Conservation (phyloP, 2,888 invertebrate species). For the Thymelicus acteon region DNA sequence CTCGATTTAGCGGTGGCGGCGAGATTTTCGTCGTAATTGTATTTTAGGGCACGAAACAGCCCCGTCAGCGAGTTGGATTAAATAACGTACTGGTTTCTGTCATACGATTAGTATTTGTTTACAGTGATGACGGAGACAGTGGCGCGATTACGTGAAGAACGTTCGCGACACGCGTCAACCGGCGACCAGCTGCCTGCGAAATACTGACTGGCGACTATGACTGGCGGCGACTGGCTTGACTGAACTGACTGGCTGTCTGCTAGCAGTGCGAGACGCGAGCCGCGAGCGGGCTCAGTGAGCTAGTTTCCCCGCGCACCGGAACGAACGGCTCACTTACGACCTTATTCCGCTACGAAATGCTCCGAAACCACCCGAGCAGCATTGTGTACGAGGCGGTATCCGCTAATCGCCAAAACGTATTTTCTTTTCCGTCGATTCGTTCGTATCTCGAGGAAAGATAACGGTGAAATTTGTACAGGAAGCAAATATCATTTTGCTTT, state of each 20-base stretch:
- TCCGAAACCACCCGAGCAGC: conserved; percentile 58
- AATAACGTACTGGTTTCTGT: conserved; percentile 62
- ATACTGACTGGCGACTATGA: conserved; percentile 18
- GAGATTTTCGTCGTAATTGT: conserved; percentile 23
- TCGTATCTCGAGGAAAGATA: conserved; percentile 39
- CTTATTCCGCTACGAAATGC: conserved; percentile 48
- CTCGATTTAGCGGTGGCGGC: conserved; percentile 55
- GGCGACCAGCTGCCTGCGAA: conserved; percentile 50
- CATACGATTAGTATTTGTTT: conserved; percentile 67
- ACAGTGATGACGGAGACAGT: conserved; percentile 53
- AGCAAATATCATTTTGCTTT: not conserved
- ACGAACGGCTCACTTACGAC: conserved; percentile 41
- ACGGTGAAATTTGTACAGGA: conserved; percentile 20
- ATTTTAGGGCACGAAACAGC: conserved; percentile 24
- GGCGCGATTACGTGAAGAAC: conserved; percentile 39
- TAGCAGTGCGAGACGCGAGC: conserved; percentile 1
- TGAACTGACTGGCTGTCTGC: conserved; percentile 20
- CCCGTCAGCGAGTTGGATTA: conserved; percentile 47
- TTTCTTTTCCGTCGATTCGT: conserved; percentile 56
- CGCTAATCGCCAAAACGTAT: conserved; percentile 59
- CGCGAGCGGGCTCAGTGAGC: conserved; percentile 28
- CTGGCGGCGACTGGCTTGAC: no score
- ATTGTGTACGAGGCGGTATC: conserved; percentile 44
- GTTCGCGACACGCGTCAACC: conserved; percentile 45
- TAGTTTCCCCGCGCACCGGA: conserved; percentile 51